Evolutionary conservation across 1,140 invertebrate species (phyloP).

Genomic region (Meloidogyne floridensis): DNA sequence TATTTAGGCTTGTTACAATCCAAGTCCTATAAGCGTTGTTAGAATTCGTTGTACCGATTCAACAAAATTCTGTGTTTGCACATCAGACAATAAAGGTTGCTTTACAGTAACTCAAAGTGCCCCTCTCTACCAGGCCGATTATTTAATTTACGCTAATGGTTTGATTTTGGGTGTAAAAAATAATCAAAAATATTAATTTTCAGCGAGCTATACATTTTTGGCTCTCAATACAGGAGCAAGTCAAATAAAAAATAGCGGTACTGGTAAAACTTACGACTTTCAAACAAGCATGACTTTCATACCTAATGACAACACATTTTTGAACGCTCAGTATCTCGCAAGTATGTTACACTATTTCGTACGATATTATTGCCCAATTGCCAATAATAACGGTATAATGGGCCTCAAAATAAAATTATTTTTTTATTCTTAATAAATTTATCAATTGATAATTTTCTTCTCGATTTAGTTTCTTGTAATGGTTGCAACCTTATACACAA

Average conservation of each 20-base stretch:
- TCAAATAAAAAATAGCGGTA: neutral
- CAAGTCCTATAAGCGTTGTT: neutral
- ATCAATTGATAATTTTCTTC: too few relatives aligned
- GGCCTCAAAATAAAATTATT: too few relatives aligned
- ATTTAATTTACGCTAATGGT: conserved; percentile 1
- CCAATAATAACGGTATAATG: too few relatives aligned
- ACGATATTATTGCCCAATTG: too few relatives aligned
- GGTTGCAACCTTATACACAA: too few relatives aligned
- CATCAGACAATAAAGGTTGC: neutral
- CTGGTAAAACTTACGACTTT: neutral
- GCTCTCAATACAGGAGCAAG: conserved; percentile 1
- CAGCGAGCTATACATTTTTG: neutral
- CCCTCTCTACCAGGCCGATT: neutral
- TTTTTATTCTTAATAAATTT: too few relatives aligned
- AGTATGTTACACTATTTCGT: neutral
- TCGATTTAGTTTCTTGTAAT: too few relatives aligned
- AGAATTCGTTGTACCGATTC: neutral
- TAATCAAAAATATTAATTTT: neutral
- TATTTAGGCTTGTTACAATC: neutral
- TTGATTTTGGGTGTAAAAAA: neutral
- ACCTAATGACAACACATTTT: neutral
- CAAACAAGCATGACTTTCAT: conserved; percentile 6
- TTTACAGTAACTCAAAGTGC: neutral
- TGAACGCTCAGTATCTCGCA: neutral
- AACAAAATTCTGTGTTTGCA: neutral